A percentile compares a stretch with the other conserved stretches of the same genome.
Evolutionary conservation across 2,797 vertebrate genomes (phyloP).

Genomic region (Macrochelys suwanniensis): DNA sequence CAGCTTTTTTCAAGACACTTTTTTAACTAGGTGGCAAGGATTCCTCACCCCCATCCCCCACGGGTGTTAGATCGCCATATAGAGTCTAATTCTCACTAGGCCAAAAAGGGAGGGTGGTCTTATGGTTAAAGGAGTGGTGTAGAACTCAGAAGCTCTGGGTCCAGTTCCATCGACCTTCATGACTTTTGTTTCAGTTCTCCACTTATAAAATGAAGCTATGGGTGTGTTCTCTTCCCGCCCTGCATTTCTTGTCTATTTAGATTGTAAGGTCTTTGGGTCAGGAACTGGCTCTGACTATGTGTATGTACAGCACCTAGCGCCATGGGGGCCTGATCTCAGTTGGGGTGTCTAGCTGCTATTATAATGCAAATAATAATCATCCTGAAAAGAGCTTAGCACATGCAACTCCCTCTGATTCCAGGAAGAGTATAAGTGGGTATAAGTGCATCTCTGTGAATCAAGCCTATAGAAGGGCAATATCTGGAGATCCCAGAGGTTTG

Average conservation of each 20-base stretch:
- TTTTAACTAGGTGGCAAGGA: background rate
- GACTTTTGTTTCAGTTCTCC: background rate
- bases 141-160: background rate
- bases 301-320: background rate
- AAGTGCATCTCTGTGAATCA: background rate
- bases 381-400: background rate
- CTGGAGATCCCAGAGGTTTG: background rate
- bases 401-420: background rate
- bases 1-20: slow-evolving; percentile 30
- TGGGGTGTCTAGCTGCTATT: background rate
- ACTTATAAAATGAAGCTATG: background rate
- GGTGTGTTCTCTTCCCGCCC: background rate
- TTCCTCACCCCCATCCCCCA: background rate
- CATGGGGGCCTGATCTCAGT: background rate
- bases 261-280: background rate
- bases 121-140: background rate
- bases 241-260: background rate
- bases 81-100: background rate
- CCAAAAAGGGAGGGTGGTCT: background rate
- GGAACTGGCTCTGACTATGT: background rate
- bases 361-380: background rate
- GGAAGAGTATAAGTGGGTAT: background rate
- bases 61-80: background rate
- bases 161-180: background rate
- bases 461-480: background rate